These are phyloP conservation scores for Sitta carolinensis DNA, from an alignment of 2,797 vertebrate genomes.

Conservation along the genomic window DNA sequence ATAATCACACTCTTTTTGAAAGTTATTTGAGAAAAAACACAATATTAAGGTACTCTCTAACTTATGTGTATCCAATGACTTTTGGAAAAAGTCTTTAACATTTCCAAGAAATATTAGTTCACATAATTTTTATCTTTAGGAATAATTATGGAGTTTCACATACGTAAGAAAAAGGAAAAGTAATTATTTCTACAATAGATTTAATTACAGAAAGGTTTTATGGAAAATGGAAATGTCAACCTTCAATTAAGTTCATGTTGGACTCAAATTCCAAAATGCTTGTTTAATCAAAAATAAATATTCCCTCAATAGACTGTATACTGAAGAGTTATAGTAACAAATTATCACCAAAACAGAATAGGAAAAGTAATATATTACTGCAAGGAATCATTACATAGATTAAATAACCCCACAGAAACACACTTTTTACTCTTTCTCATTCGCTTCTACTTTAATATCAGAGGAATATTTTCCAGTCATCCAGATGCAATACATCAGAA, in stretches of 20 bases:
- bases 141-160: slow-evolving; percentile 13
- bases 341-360: neutral
- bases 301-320: neutral
- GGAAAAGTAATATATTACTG: neutral
- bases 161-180: neutral
- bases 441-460: neutral
- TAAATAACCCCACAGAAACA: neutral
- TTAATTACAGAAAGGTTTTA: slow-evolving; percentile 25
- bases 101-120: slow-evolving; percentile 29
- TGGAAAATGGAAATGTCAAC: slow-evolving; percentile 52
- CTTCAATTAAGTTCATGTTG: slow-evolving; percentile 40
- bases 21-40: neutral
- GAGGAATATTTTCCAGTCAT: neutral
- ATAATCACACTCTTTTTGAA: neutral
- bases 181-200: slow-evolving; percentile 43
- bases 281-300: slow-evolving; percentile 32
- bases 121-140: slow-evolving; percentile 28
- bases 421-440: neutral
- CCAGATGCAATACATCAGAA: neutral
- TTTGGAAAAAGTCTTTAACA: neutral
- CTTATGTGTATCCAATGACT: neutral
- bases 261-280: neutral
- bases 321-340: neutral
- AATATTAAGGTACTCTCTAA: neutral
- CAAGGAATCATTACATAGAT: neutral